Evolutionary conservation across 2,797 vertebrate genomes (phyloP).

Genomic region (Scolopax rusticola): DNA sequence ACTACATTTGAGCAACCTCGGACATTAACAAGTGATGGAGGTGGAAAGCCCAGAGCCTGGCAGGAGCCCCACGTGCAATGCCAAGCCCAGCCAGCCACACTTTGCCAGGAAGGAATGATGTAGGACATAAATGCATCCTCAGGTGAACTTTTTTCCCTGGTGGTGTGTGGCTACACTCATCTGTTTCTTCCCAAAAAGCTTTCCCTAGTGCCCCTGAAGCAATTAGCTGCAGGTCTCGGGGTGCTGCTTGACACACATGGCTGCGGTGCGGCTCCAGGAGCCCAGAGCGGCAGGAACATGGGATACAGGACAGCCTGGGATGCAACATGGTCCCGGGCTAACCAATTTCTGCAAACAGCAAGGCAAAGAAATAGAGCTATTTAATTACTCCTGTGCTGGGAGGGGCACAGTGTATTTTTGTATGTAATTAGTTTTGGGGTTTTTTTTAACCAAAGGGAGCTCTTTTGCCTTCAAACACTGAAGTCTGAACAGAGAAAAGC

Average conservation of each 20-base stretch:
- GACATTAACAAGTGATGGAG: accelerated
- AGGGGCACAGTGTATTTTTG: not conserved
- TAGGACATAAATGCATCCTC: not conserved
- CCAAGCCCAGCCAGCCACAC: accelerated
- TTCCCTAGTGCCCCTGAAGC: not conserved
- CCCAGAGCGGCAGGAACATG: conserved; percentile 33
- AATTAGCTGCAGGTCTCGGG: not conserved
- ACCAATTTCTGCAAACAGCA: conserved; percentile 64
- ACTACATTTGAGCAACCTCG: not conserved
- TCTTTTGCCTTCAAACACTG: not conserved
- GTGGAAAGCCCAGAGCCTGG: not conserved
- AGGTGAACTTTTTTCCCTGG: not conserved
- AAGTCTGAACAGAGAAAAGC: not conserved
- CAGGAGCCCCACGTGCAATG: not conserved
- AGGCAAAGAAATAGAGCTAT: not conserved
- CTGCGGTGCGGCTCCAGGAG: conserved; percentile 30
- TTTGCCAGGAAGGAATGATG: not conserved
- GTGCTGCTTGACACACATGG: accelerated
- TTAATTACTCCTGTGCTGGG: not conserved
- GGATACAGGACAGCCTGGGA: conserved; percentile 46
- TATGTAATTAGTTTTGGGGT: not conserved
- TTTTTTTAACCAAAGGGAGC: not conserved
- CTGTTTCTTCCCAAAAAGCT: not conserved
- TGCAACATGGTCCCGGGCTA: conserved; percentile 53
- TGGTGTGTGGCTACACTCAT: not conserved